Percentiles rank a stretch among this genome's conserved stretches.
phyloP scores from a whole-genome alignment of 2,113 vertebrate species.

The Notothenia coriiceps region DNA sequence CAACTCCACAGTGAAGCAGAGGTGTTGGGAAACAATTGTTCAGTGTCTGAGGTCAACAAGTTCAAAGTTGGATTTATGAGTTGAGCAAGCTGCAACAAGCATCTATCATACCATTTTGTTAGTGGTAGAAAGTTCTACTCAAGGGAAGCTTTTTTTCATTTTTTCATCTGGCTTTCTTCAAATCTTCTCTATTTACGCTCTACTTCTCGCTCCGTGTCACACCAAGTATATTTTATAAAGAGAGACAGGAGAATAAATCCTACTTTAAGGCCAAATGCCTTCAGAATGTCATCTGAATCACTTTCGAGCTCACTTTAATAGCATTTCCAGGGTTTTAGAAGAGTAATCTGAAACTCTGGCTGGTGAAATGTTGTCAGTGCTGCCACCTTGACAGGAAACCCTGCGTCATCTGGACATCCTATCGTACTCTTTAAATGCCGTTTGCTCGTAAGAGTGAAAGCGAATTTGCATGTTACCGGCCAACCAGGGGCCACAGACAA shows the following conservation, averaged over 20 bases:
- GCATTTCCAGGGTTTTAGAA: neutral
- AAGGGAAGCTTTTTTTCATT: neutral
- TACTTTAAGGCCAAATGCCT: neutral
- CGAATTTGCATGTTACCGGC: neutral
- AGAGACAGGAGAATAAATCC: neutral
- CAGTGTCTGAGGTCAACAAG: neutral
- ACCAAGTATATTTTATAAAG: neutral
- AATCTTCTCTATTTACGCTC: neutral
- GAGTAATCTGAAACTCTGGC: neutral
- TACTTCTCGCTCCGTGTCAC: neutral
- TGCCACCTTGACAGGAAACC: slow-evolving; percentile 25
- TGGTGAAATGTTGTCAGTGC: neutral
- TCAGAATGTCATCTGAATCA: neutral
- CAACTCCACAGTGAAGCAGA: neutral
- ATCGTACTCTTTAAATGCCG: neutral
- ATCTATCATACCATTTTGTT: neutral
- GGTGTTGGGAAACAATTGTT: neutral
- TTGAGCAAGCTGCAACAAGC: neutral
- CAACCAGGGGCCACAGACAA: neutral
- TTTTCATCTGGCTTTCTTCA: neutral
- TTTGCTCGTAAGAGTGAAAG: slow-evolving; percentile 1
- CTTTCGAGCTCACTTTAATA: neutral
- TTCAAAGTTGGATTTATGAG: neutral
- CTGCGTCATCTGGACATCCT: slow-evolving; percentile 11
- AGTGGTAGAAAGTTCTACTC: neutral